A percentile compares a stretch with the other conserved stretches of the same genome.
phyloP scores from a whole-genome alignment of 2,888 invertebrate species.

The Hesperia comma region DNA sequence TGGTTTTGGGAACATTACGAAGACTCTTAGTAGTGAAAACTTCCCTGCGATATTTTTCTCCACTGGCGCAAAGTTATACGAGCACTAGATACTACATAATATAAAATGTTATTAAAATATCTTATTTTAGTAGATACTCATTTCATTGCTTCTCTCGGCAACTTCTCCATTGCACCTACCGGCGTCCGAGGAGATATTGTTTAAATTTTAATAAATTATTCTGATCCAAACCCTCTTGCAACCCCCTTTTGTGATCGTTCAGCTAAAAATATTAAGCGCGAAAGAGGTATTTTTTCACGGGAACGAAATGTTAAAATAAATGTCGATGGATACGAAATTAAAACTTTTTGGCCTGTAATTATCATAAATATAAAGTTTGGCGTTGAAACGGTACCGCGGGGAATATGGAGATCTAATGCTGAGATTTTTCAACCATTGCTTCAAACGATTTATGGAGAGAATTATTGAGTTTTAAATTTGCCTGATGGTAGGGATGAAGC shows the following conservation, averaged over 20 bases:
- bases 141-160: constrained; percentile 20
- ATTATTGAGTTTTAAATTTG: too few relatives aligned
- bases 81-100: neutral
- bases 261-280: constrained; percentile 18
- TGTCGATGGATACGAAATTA: neutral
- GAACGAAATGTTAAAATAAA: neutral
- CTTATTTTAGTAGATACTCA: constrained; percentile 21
- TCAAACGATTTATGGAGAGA: too few relatives aligned
- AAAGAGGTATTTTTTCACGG: neutral
- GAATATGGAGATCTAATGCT: too few relatives aligned
- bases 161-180: constrained; percentile 23
- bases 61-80: too few relatives aligned
- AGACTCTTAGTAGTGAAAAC: too few relatives aligned
- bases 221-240: constrained; percentile 40
- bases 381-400: too few relatives aligned
- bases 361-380: too few relatives aligned
- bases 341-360: too few relatives aligned
- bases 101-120: constrained; percentile 9
- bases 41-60: too few relatives aligned
- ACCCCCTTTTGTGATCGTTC: constrained; percentile 36
- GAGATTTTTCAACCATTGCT: too few relatives aligned
- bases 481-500: too few relatives aligned
- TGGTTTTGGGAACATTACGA: too few relatives aligned
- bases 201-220: constrained; percentile 63
- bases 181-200: constrained; percentile 52